A percentile compares a stretch with the other conserved stretches of the same genome.
phyloP scores from a whole-genome alignment of 2,888 invertebrate genomes.

The Fragum sueziense region DNA sequence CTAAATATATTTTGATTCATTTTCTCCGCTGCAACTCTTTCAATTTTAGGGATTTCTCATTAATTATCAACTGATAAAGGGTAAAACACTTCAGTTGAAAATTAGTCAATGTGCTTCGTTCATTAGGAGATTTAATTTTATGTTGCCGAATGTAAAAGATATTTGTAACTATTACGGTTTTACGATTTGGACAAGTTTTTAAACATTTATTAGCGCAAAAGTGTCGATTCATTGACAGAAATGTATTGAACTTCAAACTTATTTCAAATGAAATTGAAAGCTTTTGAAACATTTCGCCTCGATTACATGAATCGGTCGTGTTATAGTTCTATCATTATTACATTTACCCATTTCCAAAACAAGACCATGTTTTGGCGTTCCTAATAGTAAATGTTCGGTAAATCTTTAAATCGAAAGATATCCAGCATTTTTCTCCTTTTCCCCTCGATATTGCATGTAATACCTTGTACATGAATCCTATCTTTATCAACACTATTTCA shows the following conservation, averaged over 20 bases:
- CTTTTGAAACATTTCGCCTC: too few species aligned
- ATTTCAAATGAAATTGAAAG: not conserved
- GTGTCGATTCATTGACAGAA: not conserved
- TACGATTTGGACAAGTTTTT: constrained; percentile 7
- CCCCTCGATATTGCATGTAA: too few species aligned
- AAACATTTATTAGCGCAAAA: constrained; percentile 10
- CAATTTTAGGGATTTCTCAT: not conserved
- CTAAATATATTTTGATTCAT: not conserved
- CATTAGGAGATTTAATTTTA: constrained; percentile 27
- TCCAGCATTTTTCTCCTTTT: too few species aligned
- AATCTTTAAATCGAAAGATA: too few species aligned
- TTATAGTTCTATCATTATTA: too few species aligned
- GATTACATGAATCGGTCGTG: too few species aligned
- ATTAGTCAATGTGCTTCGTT: constrained; percentile 1
- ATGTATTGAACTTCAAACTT: not conserved
- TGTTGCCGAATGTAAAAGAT: constrained; percentile 14
- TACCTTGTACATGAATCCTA: too few species aligned
- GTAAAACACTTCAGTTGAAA: not conserved
- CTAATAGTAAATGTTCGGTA: too few species aligned
- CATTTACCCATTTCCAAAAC: too few species aligned
- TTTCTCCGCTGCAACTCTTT: not conserved
- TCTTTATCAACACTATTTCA: too few species aligned
- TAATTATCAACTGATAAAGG: not conserved
- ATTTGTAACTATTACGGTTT: constrained; percentile 19
- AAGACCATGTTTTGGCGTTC: too few species aligned